phyloP scores from a whole-genome alignment of 2,888 invertebrate species.

The Notodonta ziczac region DNA sequence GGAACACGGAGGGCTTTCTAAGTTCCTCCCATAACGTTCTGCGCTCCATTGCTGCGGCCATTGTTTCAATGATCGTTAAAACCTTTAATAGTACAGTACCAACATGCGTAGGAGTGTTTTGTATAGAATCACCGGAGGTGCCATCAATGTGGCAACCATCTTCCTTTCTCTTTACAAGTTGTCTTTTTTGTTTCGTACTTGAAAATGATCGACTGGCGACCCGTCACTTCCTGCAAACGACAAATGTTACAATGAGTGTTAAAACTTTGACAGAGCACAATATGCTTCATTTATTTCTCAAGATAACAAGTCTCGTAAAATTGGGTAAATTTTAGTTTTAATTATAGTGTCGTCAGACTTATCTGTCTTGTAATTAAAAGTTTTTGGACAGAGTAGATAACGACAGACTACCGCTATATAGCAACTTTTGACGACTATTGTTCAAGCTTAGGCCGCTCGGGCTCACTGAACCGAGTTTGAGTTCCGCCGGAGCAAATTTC shows the following conservation, averaged over 20 bases:
- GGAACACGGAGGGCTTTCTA: conserved; percentile 61
- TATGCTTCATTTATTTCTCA: too few relatives aligned
- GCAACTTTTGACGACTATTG: too few relatives aligned
- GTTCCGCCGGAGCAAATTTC: too few relatives aligned
- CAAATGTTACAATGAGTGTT: not conserved
- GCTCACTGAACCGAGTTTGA: too few relatives aligned
- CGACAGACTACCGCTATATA: too few relatives aligned
- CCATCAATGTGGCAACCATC: conserved; percentile 33
- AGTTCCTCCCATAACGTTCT: conserved; percentile 41
- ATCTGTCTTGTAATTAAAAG: too few relatives aligned
- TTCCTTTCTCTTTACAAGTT: conserved; percentile 30
- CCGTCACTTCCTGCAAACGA: conserved; percentile 6
- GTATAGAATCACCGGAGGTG: conserved; percentile 30
- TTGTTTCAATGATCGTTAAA: conserved; percentile 21
- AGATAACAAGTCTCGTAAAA: too few relatives aligned
- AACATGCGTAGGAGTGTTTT: conserved; percentile 37
- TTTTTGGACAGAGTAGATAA: too few relatives aligned
- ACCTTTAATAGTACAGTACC: conserved; percentile 9
- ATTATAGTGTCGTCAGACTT: too few relatives aligned
- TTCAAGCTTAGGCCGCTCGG: too few relatives aligned
- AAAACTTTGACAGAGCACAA: not conserved
- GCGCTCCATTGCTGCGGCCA: conserved; percentile 27
- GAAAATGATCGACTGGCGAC: conserved; percentile 2
- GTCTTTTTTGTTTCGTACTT: conserved; percentile 16
- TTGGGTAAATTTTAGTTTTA: too few relatives aligned